Base-by-base conservation (phyloP, 2,797 vertebrate species). In the Cyprinella venusta region DNA sequence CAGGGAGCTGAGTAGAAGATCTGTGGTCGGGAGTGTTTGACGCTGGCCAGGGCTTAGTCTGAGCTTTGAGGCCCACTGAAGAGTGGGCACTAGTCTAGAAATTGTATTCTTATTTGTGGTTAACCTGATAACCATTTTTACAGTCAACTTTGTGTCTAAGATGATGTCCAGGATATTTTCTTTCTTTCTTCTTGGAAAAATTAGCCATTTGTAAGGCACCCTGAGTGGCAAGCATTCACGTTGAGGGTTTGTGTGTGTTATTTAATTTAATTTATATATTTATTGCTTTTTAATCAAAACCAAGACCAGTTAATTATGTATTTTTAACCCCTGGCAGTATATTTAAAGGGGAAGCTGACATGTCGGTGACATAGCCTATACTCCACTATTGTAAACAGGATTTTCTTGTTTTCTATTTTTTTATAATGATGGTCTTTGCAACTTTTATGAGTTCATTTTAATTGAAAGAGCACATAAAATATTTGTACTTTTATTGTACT, bases 1-100 rank as follows among this genome's bases (percentile, higher is more conserved):
- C 91, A 90, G 88, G 88, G 85, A 89, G 84, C 85, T 65, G 70
- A 70, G 74, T 69, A 84, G 84, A 84, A 74, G 80, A 79, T 86
- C 59, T 85, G 80, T 83, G 64, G 52, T 81, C 38, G 42, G 76
- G 64, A 84, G 83, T 72, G 45, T 75, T 82, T 52, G 63, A 65
- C 48, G 68, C 75, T 74, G 76, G 42, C 72, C 61, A 75, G 87
- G 76, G 45, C 79, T 83, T 86, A 63, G 65, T 64, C 30, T 79
- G 38, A 79, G 80, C 76, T 67, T 84, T 74, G 69, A 71, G 16
- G 52, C 59, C 71, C 38, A 59, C 76, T 13, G 6, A 52, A 56
- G 79, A 81, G 30, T 64, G 69, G 80, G 69, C 78, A 48, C 72
- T 33, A 48, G 45, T 48, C 45, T 48, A 83, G 72, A 86, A 61